Percentiles rank a stretch among this genome's conserved stretches.
phyloP scores from a whole-genome alignment of 1,140 invertebrate species.

The Heliothis virescens region DNA sequence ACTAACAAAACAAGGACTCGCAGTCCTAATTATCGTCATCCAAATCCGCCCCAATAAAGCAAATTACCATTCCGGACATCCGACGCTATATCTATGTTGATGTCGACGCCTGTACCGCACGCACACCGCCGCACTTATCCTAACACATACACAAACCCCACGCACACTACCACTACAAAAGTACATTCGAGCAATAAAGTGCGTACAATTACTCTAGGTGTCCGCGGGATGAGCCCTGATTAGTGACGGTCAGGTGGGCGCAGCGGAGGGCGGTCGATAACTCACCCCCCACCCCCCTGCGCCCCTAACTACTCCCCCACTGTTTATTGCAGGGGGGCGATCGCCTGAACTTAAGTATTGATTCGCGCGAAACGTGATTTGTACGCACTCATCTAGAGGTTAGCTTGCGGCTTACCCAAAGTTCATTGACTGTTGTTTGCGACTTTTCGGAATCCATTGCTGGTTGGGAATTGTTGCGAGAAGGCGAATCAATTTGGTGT shows the following conservation, averaged over 20 bases:
- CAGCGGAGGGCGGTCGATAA: constrained; percentile 70
- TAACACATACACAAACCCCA: constrained; percentile 20
- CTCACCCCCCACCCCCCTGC: constrained; percentile 60
- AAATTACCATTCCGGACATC: constrained; percentile 51
- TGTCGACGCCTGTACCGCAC: constrained; percentile 58
- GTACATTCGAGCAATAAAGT: constrained; percentile 67
- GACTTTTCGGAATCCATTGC: constrained; percentile 57
- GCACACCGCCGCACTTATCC: constrained; percentile 38
- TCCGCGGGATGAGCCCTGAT: constrained; percentile 83
- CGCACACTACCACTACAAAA: constrained; percentile 43
- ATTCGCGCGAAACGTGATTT: constrained; percentile 86
- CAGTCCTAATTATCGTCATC: constrained; percentile 45
- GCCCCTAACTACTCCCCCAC: constrained; percentile 71
- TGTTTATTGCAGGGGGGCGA: constrained; percentile 82
- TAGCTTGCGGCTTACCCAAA: constrained; percentile 60
- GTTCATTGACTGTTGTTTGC: constrained; percentile 54
- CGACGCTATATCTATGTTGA: constrained; percentile 56
- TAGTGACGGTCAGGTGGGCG: constrained; percentile 84
- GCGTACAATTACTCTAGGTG: constrained; percentile 80
- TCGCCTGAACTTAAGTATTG: constrained; percentile 85
- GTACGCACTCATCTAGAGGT: constrained; percentile 84
- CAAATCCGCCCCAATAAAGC: constrained; percentile 49
- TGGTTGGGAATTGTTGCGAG: not conserved
- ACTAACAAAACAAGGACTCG: constrained; percentile 45
- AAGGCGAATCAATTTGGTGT: not conserved